phyloP scores from a whole-genome alignment of 2,113 vertebrate genomes.

The Micromys minutus region DNA sequence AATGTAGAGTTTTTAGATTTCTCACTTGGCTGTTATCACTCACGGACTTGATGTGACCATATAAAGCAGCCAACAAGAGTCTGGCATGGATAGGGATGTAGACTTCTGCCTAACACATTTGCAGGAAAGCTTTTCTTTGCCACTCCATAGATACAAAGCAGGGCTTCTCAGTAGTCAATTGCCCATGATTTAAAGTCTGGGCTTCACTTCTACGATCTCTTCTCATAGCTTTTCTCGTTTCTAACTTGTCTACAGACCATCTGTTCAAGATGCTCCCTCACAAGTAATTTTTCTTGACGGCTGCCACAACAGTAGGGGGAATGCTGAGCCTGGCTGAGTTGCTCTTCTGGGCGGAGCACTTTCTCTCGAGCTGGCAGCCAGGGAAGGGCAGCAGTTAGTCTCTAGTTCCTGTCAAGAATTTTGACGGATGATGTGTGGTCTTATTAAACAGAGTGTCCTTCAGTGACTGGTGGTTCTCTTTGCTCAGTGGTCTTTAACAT shows the following conservation, averaged over 20 bases:
- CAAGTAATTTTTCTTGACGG: slow-evolving; percentile 2
- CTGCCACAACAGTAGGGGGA: neutral
- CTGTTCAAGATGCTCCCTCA: slow-evolving; percentile 23
- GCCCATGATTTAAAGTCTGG: neutral
- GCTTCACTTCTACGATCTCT: slow-evolving; percentile 36
- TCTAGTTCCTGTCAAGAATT: neutral
- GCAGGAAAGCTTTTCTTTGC: neutral
- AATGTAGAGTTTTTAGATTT: neutral
- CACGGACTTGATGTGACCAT: too few species aligned
- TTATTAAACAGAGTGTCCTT: slow-evolving; percentile 47
- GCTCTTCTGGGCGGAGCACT: neutral
- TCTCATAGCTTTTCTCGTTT: slow-evolving; percentile 14
- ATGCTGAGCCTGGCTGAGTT: neutral
- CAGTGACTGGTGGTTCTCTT: neutral
- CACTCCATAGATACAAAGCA: too few species aligned
- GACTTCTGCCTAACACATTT: neutral
- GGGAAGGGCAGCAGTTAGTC: neutral
- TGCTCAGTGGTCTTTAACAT: neutral
- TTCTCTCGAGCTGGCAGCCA: neutral
- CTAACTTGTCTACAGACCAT: slow-evolving; percentile 40
- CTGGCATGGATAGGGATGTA: neutral
- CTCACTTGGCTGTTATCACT: neutral
- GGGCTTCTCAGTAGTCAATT: neutral
- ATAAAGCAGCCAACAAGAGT: neutral
- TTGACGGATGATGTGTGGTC: neutral